Evolutionary conservation across 2,797 vertebrate genomes (phyloP), one percentile per base, ranked within the genome.

Genomic region (Toxotes lorentzi): DNA sequence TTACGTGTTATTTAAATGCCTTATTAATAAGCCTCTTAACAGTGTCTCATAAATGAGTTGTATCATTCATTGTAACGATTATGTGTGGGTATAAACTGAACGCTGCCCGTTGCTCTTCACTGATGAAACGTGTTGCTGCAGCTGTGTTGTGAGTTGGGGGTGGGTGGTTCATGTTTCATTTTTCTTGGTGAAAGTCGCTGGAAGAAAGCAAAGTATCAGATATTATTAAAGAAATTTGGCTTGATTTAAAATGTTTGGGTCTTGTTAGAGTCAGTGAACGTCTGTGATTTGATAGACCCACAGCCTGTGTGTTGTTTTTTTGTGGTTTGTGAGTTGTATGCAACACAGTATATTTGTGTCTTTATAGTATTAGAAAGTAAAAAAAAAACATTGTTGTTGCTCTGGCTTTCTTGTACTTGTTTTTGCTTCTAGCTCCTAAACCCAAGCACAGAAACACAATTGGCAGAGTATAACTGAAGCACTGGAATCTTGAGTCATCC

Each of bases 391-490:
- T 12, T 35, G 21, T 30, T 60, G 48, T 34, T 70, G 21, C 40
- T 10, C 10, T 58, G 27, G 45, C 19, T 38, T 56, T 61, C n/a
- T 50, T 68, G 24, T 7, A 59, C 21, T 74, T 78, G 41, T 24
- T 83, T 40, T 74, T 41, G 66, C 21, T 67, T 61, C 6, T 17
- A 21, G 9, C 40, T 56, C 47, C 54, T 19, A 58, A 58, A 69
- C 13, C 11, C 13, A 23, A 54, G 45, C 62, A 60, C 34, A 47
- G 58, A 72, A 77, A 70, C 38, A 61, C 35, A 66, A 70, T 81
- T 84, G 73, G 53, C 69, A 69, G 21, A 34, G 57, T 59, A 19
- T 47, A 72, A 75, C 82, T 81, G 56, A 74, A 77, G 40, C 38
- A 0, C 27, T 62, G 23, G 79, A 41, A 47, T 68, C 16, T 24